Evolutionary conservation across 2,888 invertebrate species (phyloP), one percentile per base, ranked within the genome.

Genomic region (Heteromurus nitidus): DNA sequence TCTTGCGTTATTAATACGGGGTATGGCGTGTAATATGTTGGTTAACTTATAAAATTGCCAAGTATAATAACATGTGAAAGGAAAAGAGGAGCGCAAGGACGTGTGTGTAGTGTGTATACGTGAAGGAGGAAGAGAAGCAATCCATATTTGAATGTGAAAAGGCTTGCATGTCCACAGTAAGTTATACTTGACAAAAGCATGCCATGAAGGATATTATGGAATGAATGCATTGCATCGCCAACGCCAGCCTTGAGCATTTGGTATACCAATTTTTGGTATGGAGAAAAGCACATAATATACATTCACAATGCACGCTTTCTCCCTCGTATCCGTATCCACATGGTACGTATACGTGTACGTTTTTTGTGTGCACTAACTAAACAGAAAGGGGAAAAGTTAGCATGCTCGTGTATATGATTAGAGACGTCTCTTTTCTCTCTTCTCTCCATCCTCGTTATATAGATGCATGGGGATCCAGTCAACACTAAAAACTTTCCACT

Each of bases 401-500:
- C n/a, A n/a, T n/a, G n/a, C n/a, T n/a, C n/a, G n/a, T n/a, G n/a
- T n/a, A n/a, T n/a, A n/a, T n/a, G n/a, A n/a, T n/a, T n/a, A n/a
- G n/a, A n/a, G 13, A 44, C 44, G 13, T 44, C 11, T n/a, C 13
- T 44, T 44, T 44, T n/a, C 13, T n/a, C 2, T 44, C 13, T n/a
- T 9, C 7, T 13, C 22, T 53, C 24, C 13, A 55, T n/a, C n/a
- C 26, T 9, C 3, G 55, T 9, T 55, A 55, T 24, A 55, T 24
- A 26, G n/a, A 30, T 30, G 18, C 20, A 62, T 20, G n/a, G 2
- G 31, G 28, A 62, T 30, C 18, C 31, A 62, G 62, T 65, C 65
- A 65, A 65, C 65, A 65, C 65, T 65, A 65, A 65, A 65, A 65
- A 65, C 44, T 65, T 65, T 65, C 65, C 65, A 65, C 65, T 65